Evolutionary conservation across 2,797 vertebrate species (phyloP).

Genomic region (Ibycter americanus): DNA sequence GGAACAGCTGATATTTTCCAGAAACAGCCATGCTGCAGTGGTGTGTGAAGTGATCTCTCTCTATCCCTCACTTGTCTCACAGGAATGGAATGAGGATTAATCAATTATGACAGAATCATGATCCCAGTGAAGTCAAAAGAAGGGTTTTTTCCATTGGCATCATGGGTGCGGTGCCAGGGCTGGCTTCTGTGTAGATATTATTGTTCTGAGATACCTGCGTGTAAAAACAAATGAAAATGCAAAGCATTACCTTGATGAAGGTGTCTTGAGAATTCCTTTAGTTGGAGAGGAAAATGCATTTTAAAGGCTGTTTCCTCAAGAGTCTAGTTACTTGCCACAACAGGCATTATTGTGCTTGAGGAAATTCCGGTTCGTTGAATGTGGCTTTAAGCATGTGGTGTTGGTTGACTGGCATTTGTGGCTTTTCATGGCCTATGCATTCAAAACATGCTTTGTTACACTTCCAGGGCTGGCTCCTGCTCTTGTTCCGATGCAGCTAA

Average conservation of each 20-base stretch:
- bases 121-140: not conserved
- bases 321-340: not conserved
- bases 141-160: not conserved
- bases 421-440: constrained; percentile 10
- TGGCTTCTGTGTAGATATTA: not conserved
- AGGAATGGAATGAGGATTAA: constrained; percentile 41
- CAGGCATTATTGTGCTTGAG: not conserved
- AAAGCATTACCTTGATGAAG: not conserved
- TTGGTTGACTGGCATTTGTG: not conserved
- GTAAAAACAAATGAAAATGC: not conserved
- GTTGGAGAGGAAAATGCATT: not conserved
- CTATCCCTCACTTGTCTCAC: constrained; percentile 1
- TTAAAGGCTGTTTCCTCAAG: not conserved
- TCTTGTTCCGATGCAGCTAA: not conserved
- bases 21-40: not conserved
- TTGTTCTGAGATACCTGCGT: not conserved
- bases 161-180: not conserved
- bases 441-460: not conserved
- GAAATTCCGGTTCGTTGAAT: not conserved
- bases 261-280: not conserved
- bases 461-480: not conserved
- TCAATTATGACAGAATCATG: not conserved
- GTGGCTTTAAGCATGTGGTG: not conserved
- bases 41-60: not conserved
- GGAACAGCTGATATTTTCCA: constrained; percentile 38